These are phyloP conservation scores for Pionites leucogaster DNA, from an alignment of 2,113 vertebrate genomes.

Conservation along the genomic window DNA sequence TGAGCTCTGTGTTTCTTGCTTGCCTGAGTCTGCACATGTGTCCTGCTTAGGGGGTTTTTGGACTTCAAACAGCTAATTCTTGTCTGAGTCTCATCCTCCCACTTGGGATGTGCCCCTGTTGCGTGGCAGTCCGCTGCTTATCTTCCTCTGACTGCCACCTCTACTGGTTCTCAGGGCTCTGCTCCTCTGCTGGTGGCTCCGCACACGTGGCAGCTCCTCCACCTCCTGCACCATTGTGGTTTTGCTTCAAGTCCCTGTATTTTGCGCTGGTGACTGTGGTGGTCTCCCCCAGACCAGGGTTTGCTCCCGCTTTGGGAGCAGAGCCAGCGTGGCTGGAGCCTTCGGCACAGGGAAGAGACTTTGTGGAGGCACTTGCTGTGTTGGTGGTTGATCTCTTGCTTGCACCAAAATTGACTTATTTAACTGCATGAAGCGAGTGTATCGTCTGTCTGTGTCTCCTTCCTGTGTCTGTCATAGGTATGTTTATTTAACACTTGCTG, in stretches of 20 bases:
- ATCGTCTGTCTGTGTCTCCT: background rate
- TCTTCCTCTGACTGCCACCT: background rate
- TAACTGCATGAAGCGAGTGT: background rate
- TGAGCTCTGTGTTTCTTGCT: background rate
- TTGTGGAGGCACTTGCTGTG: background rate
- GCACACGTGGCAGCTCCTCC: fast-evolving
- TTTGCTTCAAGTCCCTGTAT: constrained; percentile 46
- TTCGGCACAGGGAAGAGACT: background rate
- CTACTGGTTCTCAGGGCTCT: background rate
- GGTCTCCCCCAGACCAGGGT: background rate
- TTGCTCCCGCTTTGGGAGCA: background rate
- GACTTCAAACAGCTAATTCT: background rate
- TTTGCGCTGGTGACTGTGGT: constrained; percentile 22
- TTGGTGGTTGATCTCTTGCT: background rate
- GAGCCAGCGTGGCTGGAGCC: background rate
- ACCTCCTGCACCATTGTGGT: background rate
- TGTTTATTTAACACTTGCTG: background rate
- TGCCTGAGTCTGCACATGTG: background rate
- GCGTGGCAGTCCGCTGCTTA: background rate
- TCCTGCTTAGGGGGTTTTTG: background rate
- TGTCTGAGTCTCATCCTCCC: background rate
- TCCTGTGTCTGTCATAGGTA: background rate
- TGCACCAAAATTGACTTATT: background rate
- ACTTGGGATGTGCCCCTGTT: background rate
- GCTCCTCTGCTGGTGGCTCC: background rate